These are phyloP conservation scores for Oscheius sp. DNA, from an alignment of 2,888 invertebrate species.

Conservation along the genomic window DNA sequence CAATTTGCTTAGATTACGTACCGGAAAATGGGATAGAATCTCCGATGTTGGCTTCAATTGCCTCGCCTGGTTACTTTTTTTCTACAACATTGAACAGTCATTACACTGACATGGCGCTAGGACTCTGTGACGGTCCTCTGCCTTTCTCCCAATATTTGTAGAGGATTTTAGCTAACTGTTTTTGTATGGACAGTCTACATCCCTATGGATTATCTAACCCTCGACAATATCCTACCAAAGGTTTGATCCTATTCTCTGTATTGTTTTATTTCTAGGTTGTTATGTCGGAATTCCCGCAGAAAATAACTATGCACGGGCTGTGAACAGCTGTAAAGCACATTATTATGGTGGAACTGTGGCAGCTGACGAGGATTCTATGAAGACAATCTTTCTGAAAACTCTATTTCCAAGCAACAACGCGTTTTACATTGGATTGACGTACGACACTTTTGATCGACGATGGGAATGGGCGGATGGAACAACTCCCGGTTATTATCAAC, in stretches of 20 bases:
- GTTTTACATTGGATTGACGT: conserved; percentile 24
- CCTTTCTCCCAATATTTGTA: neutral
- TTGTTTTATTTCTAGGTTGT: neutral
- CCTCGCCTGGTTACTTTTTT: conserved; percentile 29
- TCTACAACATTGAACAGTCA: neutral
- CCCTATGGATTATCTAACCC: neutral
- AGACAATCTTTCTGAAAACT: neutral
- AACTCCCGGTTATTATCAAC: conserved; percentile 7
- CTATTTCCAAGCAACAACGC: neutral
- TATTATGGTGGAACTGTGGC: conserved; percentile 24
- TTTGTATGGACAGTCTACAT: neutral
- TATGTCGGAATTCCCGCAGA: neutral
- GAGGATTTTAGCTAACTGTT: conserved; percentile 2
- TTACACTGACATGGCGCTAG: neutral
- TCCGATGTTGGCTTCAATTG: neutral
- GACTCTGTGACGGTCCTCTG: conserved; percentile 11
- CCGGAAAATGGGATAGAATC: neutral
- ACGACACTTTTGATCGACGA: neutral
- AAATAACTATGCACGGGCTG: conserved; percentile 1
- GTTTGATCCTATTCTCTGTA: neutral
- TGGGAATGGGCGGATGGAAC: conserved; percentile 30
- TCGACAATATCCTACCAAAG: neutral
- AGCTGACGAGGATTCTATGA: conserved; percentile 6
- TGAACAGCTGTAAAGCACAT: conserved; percentile 19
- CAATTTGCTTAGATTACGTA: conserved; percentile 33